Conservation (phyloP, 2,113 vertebrate genomes). For the Proterorhinus semilunaris region DNA sequence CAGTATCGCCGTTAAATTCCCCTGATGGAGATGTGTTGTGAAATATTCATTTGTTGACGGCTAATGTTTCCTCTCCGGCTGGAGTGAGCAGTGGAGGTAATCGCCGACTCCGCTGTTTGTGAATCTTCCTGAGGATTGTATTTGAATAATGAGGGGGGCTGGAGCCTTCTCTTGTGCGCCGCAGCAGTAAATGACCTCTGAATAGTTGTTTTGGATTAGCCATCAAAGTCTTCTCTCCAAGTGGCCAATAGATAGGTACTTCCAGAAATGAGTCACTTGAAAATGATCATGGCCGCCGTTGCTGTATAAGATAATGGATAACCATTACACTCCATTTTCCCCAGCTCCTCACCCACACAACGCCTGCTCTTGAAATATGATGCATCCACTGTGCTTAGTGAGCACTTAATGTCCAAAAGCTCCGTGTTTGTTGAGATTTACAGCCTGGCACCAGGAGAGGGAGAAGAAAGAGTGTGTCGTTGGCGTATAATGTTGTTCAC, state of each 20-base stretch:
- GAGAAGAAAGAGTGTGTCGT: constrained; percentile 59
- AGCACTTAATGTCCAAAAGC: constrained; percentile 79
- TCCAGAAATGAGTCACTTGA: constrained; percentile 80
- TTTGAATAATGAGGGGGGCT: constrained; percentile 75
- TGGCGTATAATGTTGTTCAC: constrained; percentile 70
- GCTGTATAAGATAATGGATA: constrained; percentile 78
- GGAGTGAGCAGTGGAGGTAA: constrained; percentile 48
- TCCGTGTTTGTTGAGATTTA: constrained; percentile 76
- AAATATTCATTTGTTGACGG: constrained; percentile 58
- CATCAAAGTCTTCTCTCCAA: constrained; percentile 72
- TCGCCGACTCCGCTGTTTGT: constrained; percentile 60
- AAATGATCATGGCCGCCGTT: constrained; percentile 72
- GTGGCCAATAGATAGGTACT: constrained; percentile 75
- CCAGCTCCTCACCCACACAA: constrained; percentile 71
- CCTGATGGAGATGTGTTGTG: constrained; percentile 47
- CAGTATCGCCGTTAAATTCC: constrained; percentile 52
- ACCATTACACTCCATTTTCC: constrained; percentile 76
- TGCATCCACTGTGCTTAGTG: constrained; percentile 74
- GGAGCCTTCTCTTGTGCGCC: constrained; percentile 62
- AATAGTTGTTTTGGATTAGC: constrained; percentile 78
- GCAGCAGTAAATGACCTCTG: constrained; percentile 66
- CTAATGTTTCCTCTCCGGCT: constrained; percentile 54
- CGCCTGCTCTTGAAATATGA: constrained; percentile 79
- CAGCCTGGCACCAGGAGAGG: constrained; percentile 55
- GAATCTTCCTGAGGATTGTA: constrained; percentile 61